Evolutionary conservation across 1,140 invertebrate genomes (phyloP), one percentile per base, ranked within the genome.

Genomic region (Anadara kagoshimensis): DNA sequence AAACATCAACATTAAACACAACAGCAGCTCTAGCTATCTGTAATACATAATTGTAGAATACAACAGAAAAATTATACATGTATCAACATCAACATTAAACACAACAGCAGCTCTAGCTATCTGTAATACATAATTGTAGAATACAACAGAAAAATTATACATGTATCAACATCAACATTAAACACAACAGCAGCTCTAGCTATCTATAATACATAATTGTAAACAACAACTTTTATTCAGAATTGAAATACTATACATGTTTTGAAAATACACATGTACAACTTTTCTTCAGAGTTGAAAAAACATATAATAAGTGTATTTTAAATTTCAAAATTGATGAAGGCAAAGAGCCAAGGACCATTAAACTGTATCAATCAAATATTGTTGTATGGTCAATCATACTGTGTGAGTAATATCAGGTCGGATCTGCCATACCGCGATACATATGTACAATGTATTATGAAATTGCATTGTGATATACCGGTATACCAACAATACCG

Each of bases 101-200:
- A 99, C 94, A 79, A 94, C 95, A n/a, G 96, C 96, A 3, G 96
- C 95, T 83, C 98, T 91, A 3, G 97, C 97, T 81, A 99, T 95
- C 88, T 92, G 83, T 61, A 79, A 84, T 47, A 10, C 45, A 47
- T 10, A 47, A 47, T 47, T 47, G 16, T 16, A 47, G 45, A 47
- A 16, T 10, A 16, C 8, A 16, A 47, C 16, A 47, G 45, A n/a
- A n/a, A n/a, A 3, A 16, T n/a, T 41, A 7, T 12, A 59, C 58
- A 26, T 11, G 11, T 26, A 26, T 5, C 5, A 29, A 26, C 97
- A 89, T 98, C 95, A 1, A 99, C 92, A 86, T 94, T 94, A 83
- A 96, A 99, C 53, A 99, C 94, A 79, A 94, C 95, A n/a, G 96
- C 96, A 3, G 96, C 95, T 83, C 98, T 91, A 3, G 97, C 97